Evolutionary conservation across 2,888 invertebrate species (phyloP), one percentile per base, ranked within the genome.

Genomic region (Stomorhina lunata): DNA sequence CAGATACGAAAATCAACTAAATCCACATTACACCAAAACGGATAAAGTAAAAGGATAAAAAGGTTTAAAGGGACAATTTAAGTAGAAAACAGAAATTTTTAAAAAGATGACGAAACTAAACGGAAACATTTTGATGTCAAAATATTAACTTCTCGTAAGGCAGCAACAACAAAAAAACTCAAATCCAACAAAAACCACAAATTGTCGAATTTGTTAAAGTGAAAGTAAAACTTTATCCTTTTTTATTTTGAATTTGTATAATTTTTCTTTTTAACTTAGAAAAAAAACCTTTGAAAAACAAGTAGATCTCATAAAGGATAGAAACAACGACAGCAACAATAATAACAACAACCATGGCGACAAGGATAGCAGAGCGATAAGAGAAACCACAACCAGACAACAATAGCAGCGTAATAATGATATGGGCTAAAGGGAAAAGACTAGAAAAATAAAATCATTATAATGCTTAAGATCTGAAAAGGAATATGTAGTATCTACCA

Each of bases 301-400:
- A 72, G 66, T 37, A 59, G 48, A 40, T 22, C 37, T 57, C 59
- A 50, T 59, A 66, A 79, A 48, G 57, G 65, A 79, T 48, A 65
- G 43, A 69, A 55, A 32, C 55, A 66, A 86, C 87, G 84, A 86
- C 84, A 84, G 84, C 80, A 86, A 87, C 87, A 86, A 85, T 85
- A 85, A 57, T 81, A 55, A 61, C 65, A 59, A 12, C 45, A 76
- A 7, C 48, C 57, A 57, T 84, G 83, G 81, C 81, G 83, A 82
- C 80, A 84, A 59, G 73, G 61, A 37, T 72, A 86, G 50, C 68
- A 80, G n/a, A n/a, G 45, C 34, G 43, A 81, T 88, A 59, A 63
- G 12, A 50, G 15, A 29, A 59, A n/a, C 25, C 32, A 12, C 10
- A 45, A 10, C 22, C n/a, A 40, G 53, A 6, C 6, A 50, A 53